A percentile compares a stretch with the other conserved stretches of the same genome.
Evolutionary conservation across 2,113 vertebrate species (phyloP).

Genomic region (Neolamprologus sp.): DNA sequence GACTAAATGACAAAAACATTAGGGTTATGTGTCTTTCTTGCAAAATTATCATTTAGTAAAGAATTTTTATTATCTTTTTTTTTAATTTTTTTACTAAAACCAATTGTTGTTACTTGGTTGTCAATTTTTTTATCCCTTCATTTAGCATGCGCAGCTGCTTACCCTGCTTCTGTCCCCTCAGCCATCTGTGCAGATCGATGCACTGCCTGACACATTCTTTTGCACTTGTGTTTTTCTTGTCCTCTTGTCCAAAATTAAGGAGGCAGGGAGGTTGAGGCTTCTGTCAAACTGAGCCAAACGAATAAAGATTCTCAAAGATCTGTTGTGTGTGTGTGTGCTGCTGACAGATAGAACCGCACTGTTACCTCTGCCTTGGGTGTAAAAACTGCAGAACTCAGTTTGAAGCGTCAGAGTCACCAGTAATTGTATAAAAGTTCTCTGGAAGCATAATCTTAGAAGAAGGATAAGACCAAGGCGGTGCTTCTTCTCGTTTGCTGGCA

Average conservation of each 20-base stretch:
- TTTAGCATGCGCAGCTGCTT: conserved; percentile 35
- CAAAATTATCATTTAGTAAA: neutral
- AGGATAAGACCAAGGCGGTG: conserved; percentile 10
- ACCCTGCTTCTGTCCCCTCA: conserved; percentile 21
- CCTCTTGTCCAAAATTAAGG: conserved; percentile 40
- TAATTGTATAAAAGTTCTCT: conserved; percentile 31
- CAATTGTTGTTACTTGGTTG: neutral
- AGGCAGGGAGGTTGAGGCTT: conserved; percentile 40
- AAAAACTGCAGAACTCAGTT: conserved; percentile 32
- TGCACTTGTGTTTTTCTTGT: neutral
- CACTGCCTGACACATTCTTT: neutral
- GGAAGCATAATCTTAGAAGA: conserved; percentile 32
- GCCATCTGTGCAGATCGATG: conserved; percentile 42
- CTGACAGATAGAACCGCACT: conserved; percentile 20
- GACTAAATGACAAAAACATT: neutral
- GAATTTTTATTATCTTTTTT: neutral
- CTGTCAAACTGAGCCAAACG: conserved; percentile 45
- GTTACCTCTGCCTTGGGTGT: conserved; percentile 15
- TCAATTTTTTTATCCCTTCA: neutral
- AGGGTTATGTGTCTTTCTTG: neutral
- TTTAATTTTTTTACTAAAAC: neutral
- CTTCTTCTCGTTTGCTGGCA: neutral
- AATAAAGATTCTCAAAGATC: conserved; percentile 36
- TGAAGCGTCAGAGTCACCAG: conserved; percentile 12
- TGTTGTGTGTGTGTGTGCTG: neutral